Evolutionary conservation across 2,797 vertebrate genomes (phyloP), one percentile per base, ranked within the genome.

Genomic region (Benthosema pterotum): DNA sequence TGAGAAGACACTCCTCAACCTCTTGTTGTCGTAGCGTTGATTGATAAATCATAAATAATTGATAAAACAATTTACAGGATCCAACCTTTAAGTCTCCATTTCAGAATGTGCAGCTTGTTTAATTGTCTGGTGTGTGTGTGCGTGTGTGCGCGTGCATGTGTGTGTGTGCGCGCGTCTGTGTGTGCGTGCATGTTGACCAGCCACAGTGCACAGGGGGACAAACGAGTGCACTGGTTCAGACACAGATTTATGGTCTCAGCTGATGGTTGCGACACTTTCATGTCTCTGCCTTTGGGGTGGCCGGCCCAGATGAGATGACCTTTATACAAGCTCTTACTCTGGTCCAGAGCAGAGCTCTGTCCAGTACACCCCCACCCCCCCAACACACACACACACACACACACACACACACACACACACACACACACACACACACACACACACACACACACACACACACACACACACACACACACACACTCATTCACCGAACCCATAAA

Each of bases 181-280:
- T 4, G n/a, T 22, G 7, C 56, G 17, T 54, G 63, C 22, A 46
- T 3, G 13, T 52, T 25, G 61, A 72, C 22, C 22, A 25, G 22
- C 22, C 67, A n/a, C 71, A 67, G 52, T 15, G 50, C 52, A 46
- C 42, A 42, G 61, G 69, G 50, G 15, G 1, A 82, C 66, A 75
- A 69, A 83, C 62, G 64, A 80, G 80, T 61, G 63, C 77, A 78
- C 82, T 79, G 65, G 60, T 84, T 84, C 73, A 75, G 56, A 82
- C 67, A 73, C 77, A 82, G 87, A 88, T 87, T 89, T 87, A 89
- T 80, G 83, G 69, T 73, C 77, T 77, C 63, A 72, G 80, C 80
- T 82, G 79, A 88, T 55, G 79, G 52, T 75, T 57, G 46, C 51
- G 84, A 83, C 83, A 85, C 79, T 83, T 88, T 88, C 78, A 85